phyloP scores from a whole-genome alignment of 2,888 invertebrate species.

The Teleogryllus oceanicus region DNA sequence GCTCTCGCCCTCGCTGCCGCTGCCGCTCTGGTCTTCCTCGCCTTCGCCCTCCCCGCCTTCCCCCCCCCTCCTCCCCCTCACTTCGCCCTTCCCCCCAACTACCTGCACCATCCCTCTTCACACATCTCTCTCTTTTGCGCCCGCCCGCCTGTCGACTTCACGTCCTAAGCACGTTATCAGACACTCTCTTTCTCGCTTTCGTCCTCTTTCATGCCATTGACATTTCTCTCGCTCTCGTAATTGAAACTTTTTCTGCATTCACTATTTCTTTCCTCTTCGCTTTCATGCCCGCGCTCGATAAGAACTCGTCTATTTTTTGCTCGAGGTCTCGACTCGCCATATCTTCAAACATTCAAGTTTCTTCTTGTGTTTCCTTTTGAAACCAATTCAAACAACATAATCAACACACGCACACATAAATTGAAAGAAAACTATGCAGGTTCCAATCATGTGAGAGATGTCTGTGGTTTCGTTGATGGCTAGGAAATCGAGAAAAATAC shows the following conservation, averaged over 20 bases:
- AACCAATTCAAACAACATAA: too few relatives aligned
- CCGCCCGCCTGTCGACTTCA: neutral
- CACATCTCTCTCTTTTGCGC: neutral
- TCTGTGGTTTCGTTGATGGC: too few relatives aligned
- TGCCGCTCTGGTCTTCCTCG: too few relatives aligned
- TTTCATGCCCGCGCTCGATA: neutral
- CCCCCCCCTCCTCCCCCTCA: too few relatives aligned
- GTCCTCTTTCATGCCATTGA: neutral
- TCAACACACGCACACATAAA: too few relatives aligned
- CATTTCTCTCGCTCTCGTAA: neutral
- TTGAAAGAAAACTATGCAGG: too few relatives aligned
- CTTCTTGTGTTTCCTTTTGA: too few relatives aligned
- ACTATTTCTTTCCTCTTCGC: neutral
- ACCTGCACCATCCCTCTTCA: conserved; percentile 2
- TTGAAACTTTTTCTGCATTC: neutral
- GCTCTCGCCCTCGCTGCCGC: too few relatives aligned
- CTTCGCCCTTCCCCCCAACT: neutral
- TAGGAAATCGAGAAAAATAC: too few relatives aligned
- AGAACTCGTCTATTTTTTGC: too few relatives aligned
- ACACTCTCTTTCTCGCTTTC: neutral
- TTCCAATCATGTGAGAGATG: too few relatives aligned
- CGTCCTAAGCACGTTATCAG: neutral
- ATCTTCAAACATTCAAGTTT: neutral
- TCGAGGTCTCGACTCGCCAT: neutral
- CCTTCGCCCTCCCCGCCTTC: too few relatives aligned